Percentiles rank a stretch among this genome's conserved stretches.
These are phyloP conservation scores for Pogonocichla stellata DNA, from an alignment of 2,113 vertebrate genomes.

Conservation along the genomic window DNA sequence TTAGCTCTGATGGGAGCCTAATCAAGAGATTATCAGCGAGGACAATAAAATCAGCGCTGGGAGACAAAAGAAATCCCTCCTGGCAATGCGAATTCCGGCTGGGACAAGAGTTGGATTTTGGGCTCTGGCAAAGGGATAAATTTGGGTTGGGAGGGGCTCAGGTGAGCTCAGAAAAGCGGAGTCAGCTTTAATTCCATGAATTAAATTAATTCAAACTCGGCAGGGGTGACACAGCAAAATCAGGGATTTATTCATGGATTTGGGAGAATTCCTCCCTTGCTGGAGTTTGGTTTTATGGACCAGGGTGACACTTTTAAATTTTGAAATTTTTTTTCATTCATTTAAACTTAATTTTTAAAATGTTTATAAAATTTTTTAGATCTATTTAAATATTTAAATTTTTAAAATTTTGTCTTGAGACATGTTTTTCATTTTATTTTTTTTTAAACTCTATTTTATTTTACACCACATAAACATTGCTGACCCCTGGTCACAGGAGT, in stretches of 20 bases:
- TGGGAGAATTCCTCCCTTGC: neutral
- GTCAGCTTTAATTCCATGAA: neutral
- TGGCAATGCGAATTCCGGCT: neutral
- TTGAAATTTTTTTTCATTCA: neutral
- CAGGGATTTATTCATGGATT: neutral
- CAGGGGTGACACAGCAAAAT: neutral
- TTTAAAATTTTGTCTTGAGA: too few species aligned
- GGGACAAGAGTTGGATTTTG: rapidly evolving
- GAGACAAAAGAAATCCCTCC: neutral
- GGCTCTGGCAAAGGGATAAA: neutral
- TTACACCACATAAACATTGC: neutral
- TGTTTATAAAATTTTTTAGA: too few species aligned
- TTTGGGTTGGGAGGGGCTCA: neutral
- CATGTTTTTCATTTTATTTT: neutral
- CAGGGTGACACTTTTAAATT: too few species aligned
- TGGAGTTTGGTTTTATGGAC: neutral
- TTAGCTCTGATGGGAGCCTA: neutral
- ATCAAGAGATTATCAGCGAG: neutral
- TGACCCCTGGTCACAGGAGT: neutral
- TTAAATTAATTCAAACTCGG: neutral
- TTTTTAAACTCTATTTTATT: neutral
- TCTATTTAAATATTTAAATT: neutral
- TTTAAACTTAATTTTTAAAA: neutral
- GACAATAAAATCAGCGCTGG: neutral
- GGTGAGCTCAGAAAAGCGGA: neutral